These are phyloP conservation scores for Lucifuga dentata DNA, from an alignment of 2,113 vertebrate species.

Conservation along the genomic window DNA sequence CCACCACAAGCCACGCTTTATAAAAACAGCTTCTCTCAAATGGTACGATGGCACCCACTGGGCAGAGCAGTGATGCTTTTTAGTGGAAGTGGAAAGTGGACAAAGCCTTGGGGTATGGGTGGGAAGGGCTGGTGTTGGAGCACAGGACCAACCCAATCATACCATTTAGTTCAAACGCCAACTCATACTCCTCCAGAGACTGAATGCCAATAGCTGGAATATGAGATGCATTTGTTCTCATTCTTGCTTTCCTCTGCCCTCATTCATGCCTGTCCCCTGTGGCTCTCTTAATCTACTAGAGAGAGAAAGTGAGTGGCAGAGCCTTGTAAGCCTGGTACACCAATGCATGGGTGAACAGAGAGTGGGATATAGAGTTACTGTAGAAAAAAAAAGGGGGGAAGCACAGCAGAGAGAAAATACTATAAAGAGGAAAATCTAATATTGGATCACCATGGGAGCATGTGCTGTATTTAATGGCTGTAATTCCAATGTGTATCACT, in stretches of 20 bases:
- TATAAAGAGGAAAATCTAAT: conserved; percentile 21
- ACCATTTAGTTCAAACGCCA: conserved; percentile 56
- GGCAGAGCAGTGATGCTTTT: conserved; percentile 48
- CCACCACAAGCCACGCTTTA: conserved; percentile 38
- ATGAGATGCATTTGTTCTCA: conserved; percentile 54
- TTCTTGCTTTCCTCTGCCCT: conserved; percentile 14
- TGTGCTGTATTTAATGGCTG: conserved; percentile 47
- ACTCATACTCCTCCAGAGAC: conserved; percentile 43
- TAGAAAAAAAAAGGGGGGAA: conserved; percentile 34
- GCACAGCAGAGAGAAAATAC: conserved; percentile 30
- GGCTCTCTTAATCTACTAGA: conserved; percentile 69
- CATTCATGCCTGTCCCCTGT: conserved; percentile 47
- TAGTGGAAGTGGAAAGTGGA: conserved; percentile 43
- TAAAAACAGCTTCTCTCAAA: conserved; percentile 56
- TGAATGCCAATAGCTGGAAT: conserved; percentile 16
- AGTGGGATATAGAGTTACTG: conserved; percentile 25
- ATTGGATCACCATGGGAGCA: conserved; percentile 42
- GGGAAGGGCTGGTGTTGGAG: conserved; percentile 34
- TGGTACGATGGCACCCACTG: conserved; percentile 34
- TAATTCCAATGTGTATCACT: conserved; percentile 48
- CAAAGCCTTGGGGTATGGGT: conserved; percentile 1
- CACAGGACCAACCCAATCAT: conserved; percentile 62
- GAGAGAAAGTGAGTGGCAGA: conserved; percentile 33
- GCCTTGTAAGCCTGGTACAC: conserved; percentile 16
- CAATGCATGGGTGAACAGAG: conserved; percentile 7